These are phyloP conservation scores for Aporophyla lueneburgensis DNA, from an alignment of 2,888 invertebrate genomes.

Conservation along the genomic window DNA sequence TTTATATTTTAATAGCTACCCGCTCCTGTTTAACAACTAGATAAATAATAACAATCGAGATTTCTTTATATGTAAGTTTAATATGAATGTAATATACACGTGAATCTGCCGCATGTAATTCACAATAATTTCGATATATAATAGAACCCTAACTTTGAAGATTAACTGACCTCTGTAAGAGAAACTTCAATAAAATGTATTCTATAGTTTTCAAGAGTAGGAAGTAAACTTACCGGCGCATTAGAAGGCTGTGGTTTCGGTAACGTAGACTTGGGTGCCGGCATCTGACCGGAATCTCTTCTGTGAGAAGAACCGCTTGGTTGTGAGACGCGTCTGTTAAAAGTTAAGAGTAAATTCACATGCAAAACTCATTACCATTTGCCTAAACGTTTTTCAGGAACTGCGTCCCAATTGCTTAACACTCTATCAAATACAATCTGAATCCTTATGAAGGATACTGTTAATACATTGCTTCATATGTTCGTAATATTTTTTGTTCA, in stretches of 20 bases:
- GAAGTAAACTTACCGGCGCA: slow-evolving; percentile 69
- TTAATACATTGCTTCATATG: too few relatives aligned
- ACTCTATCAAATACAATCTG: too few relatives aligned
- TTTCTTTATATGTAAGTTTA: neutral
- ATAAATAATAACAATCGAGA: neutral
- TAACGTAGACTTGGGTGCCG: slow-evolving; percentile 67
- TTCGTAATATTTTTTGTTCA: too few relatives aligned
- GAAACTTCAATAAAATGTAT: neutral
- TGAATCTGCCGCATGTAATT: neutral
- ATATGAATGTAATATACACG: neutral
- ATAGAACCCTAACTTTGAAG: neutral
- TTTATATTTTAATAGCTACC: neutral
- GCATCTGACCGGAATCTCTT: slow-evolving; percentile 69
- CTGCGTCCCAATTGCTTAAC: neutral
- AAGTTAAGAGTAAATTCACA: neutral
- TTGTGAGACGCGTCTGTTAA: slow-evolving; percentile 77
- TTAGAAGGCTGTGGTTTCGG: slow-evolving; percentile 72
- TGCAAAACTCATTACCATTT: neutral
- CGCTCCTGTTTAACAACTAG: neutral
- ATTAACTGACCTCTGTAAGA: neutral
- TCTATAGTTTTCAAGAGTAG: neutral
- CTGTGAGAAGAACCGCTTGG: slow-evolving; percentile 67
- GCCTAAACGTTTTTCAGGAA: neutral
- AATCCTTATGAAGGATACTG: too few relatives aligned
- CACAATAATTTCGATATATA: neutral